Base-by-base conservation (phyloP, 2,113 vertebrate genomes). In the Xiphophorus maculatus region DNA sequence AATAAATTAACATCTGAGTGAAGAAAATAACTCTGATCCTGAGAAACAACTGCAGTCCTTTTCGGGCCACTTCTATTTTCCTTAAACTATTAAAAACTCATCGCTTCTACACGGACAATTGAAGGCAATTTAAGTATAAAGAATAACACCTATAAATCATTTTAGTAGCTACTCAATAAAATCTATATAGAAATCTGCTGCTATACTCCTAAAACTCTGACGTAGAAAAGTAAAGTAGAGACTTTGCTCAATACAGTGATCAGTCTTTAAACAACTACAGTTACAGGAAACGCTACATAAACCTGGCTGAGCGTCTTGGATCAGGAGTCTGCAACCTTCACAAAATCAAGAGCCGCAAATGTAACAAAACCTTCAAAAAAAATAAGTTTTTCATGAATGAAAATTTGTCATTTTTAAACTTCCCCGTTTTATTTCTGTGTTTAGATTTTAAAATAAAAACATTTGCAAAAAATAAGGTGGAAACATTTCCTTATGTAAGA, bases 1-100 rank as follows among this genome's bases (percentile, higher is more conserved):
- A 89, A 90, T 92, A 92, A 91, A 91, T 93, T 88, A 90, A 87
- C 83, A 86, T 85, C 76, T 70, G 72, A 81, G 69, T 25, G n/a
- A 44, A 44, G 70, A 15, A 76, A 67, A 51, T 0, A 73, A 51
- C 44, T 76, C 63, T 29, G n/a, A 78, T 63, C 64, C 61, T 1
- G 60, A 74, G 29, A 25, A 71, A 69, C 61, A 68, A 79, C 60
- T 17, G 0, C 76, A 63, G 71, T 61, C 27, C 27, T 40, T 70
- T 73, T 25, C 25, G 51, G 51, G 22, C 17, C 22, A 70, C 51
- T 54, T 19, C 37, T 11, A 29, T 63, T 76, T 65, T 80, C 71
- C 76, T 14, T 73, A 58, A 84, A 75, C 29, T 54, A 54, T 65
- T 76, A 32, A 77, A 63, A 77, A 63, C 65, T 69, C 73, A 70